Base-by-base conservation (phyloP, 2,113 vertebrate genomes). In the Labeo rohita region DNA sequence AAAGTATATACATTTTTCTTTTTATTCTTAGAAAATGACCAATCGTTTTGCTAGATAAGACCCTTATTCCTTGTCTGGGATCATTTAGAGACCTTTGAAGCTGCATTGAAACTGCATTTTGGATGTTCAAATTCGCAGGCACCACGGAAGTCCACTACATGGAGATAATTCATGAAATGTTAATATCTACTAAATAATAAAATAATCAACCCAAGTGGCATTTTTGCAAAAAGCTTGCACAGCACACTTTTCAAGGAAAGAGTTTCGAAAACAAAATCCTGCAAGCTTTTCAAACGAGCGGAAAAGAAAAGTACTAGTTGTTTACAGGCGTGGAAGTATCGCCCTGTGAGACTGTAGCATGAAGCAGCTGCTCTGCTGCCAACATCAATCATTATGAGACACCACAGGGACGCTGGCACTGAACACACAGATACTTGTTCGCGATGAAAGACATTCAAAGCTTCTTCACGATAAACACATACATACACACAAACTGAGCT, bases 351-450 rank as follows among this genome's bases (percentile, higher is more conserved):
- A 88, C 78, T 85, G 87, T 83, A 88, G 88, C 84, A 90, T 91
- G 84, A 91, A 87, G 81, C 87, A 91, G 82, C 90, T 91, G 89
- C 85, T 89, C 63, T 76, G 6, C 90, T 90, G 91, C 86, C 91
- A 92, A 2, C 78, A 86, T 92, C 83, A 84, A 87, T 92, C 83
- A 88, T 59, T 70, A 23, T 86, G 91, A 92, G 90, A 85, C 56
- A 74, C 88, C 86, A 87, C 70, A 63, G 72, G 28, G 83, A 84
- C 78, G 56, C 39, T 73, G 80, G 23, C n/a, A 82, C 34, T 8
- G 9, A n/a, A 76, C 84, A 68, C 84, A 84, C 45, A 45, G 18
- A 63, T 45, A 80, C 56, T 45, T 61, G 77, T 84, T 39, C 83
- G 49, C 87, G 3, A 54, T 73, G 80, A 84, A 80, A 72, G 13